phyloP scores from a whole-genome alignment of 2,797 vertebrate genomes.

The Galaxias olidus region DNA sequence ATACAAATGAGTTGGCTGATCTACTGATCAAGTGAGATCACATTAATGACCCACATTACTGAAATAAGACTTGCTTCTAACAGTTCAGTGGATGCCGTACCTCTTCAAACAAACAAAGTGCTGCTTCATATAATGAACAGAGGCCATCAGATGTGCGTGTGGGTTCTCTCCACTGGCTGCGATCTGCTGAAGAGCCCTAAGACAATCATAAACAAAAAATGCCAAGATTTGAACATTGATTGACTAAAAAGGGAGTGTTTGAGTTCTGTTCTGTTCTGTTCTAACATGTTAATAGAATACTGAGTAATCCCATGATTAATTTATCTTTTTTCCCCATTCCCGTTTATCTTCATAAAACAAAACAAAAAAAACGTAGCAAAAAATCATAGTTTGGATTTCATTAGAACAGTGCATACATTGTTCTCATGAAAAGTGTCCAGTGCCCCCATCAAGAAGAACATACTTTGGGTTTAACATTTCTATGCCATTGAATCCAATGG shows the following conservation, averaged over 20 bases:
- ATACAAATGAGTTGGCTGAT: neutral
- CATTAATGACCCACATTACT: too few species aligned
- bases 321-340: too few species aligned
- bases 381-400: too few species aligned
- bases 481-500: too few species aligned
- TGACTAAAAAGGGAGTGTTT: neutral
- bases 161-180: constrained; percentile 96
- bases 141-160: constrained; percentile 88
- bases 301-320: too few species aligned
- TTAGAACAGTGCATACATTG: too few species aligned
- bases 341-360: too few species aligned
- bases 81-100: constrained; percentile 57
- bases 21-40: neutral
- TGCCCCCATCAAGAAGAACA: neutral
- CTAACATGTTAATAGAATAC: too few species aligned
- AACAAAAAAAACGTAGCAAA: too few species aligned
- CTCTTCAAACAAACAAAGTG: constrained; percentile 94
- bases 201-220: neutral
- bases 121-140: constrained; percentile 94
- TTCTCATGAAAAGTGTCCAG: too few species aligned
- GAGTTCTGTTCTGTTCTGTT: too few species aligned
- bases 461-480: neutral
- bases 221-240: neutral
- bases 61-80: too few species aligned
- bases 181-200: constrained; percentile 93